Conservation (phyloP, 23 tunicate species). For the Halocynthia roretzi region DNA sequence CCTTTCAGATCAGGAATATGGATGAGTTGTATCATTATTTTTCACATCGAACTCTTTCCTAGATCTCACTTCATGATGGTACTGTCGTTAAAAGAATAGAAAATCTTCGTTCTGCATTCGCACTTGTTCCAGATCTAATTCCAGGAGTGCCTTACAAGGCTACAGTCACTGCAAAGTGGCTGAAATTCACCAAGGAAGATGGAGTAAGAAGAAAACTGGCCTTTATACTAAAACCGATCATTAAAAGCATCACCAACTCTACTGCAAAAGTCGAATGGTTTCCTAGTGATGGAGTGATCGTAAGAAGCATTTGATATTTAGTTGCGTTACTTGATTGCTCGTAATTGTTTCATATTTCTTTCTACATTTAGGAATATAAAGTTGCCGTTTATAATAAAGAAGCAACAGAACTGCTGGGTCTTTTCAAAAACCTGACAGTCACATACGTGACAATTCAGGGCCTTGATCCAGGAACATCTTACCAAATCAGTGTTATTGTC, state of each 20-base stretch:
- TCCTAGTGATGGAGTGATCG: too few species aligned
- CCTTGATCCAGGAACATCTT: conserved; percentile 11
- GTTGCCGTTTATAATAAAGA: conserved; percentile 5
- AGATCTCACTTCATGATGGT: background rate
- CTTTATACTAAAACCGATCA: too few species aligned
- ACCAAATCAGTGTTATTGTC: conserved; percentile 5
- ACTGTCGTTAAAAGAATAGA: background rate
- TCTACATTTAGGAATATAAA: conserved; percentile 2
- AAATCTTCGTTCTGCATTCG: background rate
- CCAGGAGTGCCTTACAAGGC: background rate
- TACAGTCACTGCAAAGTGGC: background rate
- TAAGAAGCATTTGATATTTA: too few species aligned
- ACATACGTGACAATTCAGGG: conserved; percentile 21
- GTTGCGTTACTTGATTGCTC: too few species aligned
- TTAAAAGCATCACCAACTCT: too few species aligned
- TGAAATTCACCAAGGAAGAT: background rate
- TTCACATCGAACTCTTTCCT: background rate
- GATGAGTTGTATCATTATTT: too few species aligned
- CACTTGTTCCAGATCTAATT: background rate
- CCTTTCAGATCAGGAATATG: too few species aligned
- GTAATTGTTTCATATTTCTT: too few species aligned
- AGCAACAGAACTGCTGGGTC: background rate
- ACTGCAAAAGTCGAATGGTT: too few species aligned
- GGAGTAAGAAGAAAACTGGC: too few species aligned
- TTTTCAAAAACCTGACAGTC: conserved; percentile 8